Evolutionary conservation across 2,113 vertebrate species (phyloP), one percentile per base, ranked within the genome.

Genomic region (Aplodontia rufa): DNA sequence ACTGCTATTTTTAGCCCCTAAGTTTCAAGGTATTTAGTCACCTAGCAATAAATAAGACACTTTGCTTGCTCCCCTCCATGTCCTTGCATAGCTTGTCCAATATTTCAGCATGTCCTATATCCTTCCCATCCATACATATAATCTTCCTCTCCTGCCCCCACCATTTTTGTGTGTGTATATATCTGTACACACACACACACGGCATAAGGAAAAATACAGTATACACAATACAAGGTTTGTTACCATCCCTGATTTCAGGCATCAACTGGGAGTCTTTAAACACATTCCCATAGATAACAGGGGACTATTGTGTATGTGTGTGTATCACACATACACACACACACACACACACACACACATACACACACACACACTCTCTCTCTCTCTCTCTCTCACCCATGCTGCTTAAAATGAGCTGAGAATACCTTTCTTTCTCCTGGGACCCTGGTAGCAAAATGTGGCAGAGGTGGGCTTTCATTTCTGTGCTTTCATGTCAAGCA

Each of bases 401-500:
- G 3, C 32, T 69, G 30, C 55, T 75, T 74, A 76, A 86, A 87
- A 62, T 60, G 45, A 45, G 26, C 58, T 75, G 24, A 66, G 93
- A 90, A 55, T 66, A 51, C 74, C 22, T 80, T 68, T 74, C 49
- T 90, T 58, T 91, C 55, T 64, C 37, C 66, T 58, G 55, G 66
- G 28, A 78, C 37, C 32, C 40, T 64, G 37, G 66, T 20, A 69
- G 45, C 37, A 68, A 64, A 22, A 16, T 87, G 40, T 69, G 35
- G 51, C n/a, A 55, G 42, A 85, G n/a, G 10, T 42, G 51, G 81
- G 16, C 32, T 49, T 47, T 68, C 30, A 49, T 51, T 26, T 68
- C 42, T 28, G 3, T 1, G 2, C 13, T 40, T 17, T 55, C 26
- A n/a, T 99, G 91, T 90, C 66, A 66, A 19, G n/a, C n/a, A 81